A percentile compares a stretch with the other conserved stretches of the same genome.
phyloP scores from a whole-genome alignment of 1,140 invertebrate species.

The Psilanteris sp. region DNA sequence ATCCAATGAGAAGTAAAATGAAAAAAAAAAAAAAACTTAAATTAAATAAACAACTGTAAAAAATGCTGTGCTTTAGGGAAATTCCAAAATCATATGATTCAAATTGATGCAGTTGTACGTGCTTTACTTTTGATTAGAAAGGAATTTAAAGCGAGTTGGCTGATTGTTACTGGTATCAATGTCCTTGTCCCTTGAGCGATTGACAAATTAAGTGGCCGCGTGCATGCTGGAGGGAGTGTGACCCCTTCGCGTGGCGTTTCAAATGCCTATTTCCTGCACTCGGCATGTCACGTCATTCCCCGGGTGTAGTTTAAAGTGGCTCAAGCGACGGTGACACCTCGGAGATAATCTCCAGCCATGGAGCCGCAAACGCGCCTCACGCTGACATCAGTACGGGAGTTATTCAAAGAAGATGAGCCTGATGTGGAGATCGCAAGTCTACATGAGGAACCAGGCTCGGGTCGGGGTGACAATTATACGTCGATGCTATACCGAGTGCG shows the following conservation, averaged over 20 bases:
- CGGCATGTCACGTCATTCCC: slow-evolving; percentile 61
- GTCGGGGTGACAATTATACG: slow-evolving; percentile 86
- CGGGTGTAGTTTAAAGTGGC: slow-evolving; percentile 63
- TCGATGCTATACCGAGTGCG: slow-evolving; percentile 85
- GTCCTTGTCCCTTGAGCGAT: slow-evolving; percentile 78
- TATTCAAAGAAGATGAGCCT: slow-evolving; percentile 75
- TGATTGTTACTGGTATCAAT: slow-evolving; percentile 76
- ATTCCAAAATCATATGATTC: background rate
- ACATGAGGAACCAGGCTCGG: slow-evolving; percentile 84
- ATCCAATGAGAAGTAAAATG: no score
- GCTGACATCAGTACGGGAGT: slow-evolving; percentile 72
- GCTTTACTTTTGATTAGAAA: slow-evolving; percentile 53
- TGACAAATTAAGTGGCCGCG: slow-evolving; percentile 71
- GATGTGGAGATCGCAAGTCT: slow-evolving; percentile 73
- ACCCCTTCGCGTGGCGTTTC: slow-evolving; percentile 68
- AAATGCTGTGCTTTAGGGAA: no score
- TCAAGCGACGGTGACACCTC: slow-evolving; percentile 38
- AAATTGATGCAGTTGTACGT: slow-evolving; percentile 25
- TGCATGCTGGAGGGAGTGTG: slow-evolving; percentile 66
- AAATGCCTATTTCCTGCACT: slow-evolving; percentile 79
- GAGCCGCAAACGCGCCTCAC: slow-evolving; percentile 65
- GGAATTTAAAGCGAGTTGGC: slow-evolving; percentile 67
- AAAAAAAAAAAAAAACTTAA: no score
- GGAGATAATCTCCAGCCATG: slow-evolving; percentile 39
- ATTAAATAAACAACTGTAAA: no score